Evolutionary conservation across 2,113 vertebrate genomes (phyloP).

Genomic region (Poeciliopsis turrubarensis): DNA sequence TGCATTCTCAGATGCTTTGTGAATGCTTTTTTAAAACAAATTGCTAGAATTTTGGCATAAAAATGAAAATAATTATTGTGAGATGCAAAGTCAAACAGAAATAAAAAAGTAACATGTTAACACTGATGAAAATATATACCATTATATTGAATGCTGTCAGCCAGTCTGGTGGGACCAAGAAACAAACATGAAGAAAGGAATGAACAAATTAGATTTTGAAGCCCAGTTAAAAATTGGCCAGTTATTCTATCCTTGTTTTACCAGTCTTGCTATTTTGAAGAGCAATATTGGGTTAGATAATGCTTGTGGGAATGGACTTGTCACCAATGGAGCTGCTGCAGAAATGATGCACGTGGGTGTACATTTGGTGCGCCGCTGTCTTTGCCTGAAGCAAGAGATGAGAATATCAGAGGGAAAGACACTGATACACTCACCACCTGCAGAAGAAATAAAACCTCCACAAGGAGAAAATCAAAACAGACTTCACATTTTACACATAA

Average conservation of each 20-base stretch:
- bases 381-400: constrained; percentile 65
- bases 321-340: constrained; percentile 70
- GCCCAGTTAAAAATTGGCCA: constrained; percentile 35
- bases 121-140: no score
- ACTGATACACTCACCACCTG: constrained; percentile 19
- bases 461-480: constrained; percentile 12
- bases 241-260: constrained; percentile 17
- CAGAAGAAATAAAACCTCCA: constrained; percentile 31
- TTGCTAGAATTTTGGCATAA: neutral
- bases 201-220: constrained; percentile 36
- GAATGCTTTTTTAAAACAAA: neutral
- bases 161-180: constrained; percentile 10
- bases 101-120: no score
- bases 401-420: constrained; percentile 57
- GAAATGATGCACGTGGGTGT: constrained; percentile 74
- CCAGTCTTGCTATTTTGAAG: constrained; percentile 48
- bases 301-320: constrained; percentile 66
- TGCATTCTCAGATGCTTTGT: no score
- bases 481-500: neutral
- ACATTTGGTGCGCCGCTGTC: constrained; percentile 64
- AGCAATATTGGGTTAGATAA: constrained; percentile 52
- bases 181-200: neutral
- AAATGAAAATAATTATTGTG: no score
- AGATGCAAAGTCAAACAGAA: no score
- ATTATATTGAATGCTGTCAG: constrained; percentile 5